Conservation (phyloP, 1,140 invertebrate species). For the Neodiprion pinetum region DNA sequence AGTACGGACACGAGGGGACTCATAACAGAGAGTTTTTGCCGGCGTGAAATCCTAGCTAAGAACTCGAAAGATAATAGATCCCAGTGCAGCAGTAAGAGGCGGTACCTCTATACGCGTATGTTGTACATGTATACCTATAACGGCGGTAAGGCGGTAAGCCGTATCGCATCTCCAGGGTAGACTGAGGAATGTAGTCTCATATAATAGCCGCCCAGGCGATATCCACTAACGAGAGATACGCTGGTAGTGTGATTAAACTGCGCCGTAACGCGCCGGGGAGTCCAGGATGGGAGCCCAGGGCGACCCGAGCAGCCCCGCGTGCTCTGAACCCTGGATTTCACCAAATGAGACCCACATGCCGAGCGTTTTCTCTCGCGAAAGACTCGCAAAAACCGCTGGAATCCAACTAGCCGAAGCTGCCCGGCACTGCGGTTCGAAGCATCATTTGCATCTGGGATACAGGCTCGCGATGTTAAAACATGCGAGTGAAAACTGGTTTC, state of each 20-base stretch:
- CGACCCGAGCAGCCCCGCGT: constrained; percentile 13
- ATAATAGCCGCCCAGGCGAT: constrained; percentile 52
- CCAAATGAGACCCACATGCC: background rate
- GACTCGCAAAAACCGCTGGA: background rate
- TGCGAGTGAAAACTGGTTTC: too few relatives aligned
- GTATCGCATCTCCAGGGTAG: constrained; percentile 13
- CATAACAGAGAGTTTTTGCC: too few relatives aligned
- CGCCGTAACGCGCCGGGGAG: constrained; percentile 53
- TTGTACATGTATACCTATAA: background rate
- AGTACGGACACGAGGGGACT: too few relatives aligned
- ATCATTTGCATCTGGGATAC: too few relatives aligned
- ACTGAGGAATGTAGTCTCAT: constrained; percentile 48
- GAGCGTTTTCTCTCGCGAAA: background rate
- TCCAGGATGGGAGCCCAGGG: constrained; percentile 36
- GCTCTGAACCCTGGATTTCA: background rate
- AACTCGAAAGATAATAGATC: constrained; percentile 42
- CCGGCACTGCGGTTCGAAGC: too few relatives aligned
- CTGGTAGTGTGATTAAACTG: constrained; percentile 55
- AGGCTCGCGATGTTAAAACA: too few relatives aligned
- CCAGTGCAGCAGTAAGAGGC: constrained; percentile 28
- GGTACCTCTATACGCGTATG: background rate
- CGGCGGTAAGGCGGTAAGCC: background rate
- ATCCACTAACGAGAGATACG: constrained; percentile 56
- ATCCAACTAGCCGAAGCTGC: background rate
- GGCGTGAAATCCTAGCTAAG: constrained; percentile 15